phyloP scores from a whole-genome alignment of 2,113 vertebrate genomes.

The Tylochromis polylepis region DNA sequence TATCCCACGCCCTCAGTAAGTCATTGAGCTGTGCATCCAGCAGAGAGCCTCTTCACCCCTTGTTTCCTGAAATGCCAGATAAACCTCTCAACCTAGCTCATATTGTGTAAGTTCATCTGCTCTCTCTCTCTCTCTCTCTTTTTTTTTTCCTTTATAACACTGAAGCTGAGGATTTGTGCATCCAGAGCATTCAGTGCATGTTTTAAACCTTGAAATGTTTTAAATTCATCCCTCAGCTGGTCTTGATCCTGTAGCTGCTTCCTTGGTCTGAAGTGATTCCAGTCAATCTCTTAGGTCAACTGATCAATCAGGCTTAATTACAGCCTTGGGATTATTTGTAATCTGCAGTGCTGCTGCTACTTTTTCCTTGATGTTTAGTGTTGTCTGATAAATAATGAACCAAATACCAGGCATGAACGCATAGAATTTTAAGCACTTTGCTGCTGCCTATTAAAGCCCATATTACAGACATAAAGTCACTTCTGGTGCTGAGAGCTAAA shows the following conservation, averaged over 20 bases:
- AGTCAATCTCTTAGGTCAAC: constrained; percentile 44
- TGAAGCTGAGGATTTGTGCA: background rate
- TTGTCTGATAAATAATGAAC: background rate
- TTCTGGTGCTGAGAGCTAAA: background rate
- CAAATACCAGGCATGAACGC: background rate
- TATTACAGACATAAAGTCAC: background rate
- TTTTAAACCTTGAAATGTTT: background rate
- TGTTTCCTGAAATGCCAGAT: constrained; percentile 93
- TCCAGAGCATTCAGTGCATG: background rate
- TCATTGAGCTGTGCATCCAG: constrained; percentile 97
- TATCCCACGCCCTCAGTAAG: constrained; percentile 95
- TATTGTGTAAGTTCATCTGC: constrained; percentile 85
- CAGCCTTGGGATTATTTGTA: constrained; percentile 33
- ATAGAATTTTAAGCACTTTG: background rate
- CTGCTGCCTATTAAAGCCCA: background rate
- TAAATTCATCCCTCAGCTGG: constrained; percentile 6
- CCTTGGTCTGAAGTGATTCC: constrained; percentile 29
- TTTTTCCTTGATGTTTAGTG: background rate
- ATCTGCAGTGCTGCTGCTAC: constrained; percentile 1
- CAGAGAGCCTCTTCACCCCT: constrained; percentile 90
- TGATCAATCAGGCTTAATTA: constrained; percentile 63
- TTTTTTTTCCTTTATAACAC: background rate
- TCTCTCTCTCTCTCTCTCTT: background rate
- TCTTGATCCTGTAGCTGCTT: constrained; percentile 26
- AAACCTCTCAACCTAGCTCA: constrained; percentile 96